Conservation (phyloP, 2,888 invertebrate genomes). For the Agrilus mali region DNA sequence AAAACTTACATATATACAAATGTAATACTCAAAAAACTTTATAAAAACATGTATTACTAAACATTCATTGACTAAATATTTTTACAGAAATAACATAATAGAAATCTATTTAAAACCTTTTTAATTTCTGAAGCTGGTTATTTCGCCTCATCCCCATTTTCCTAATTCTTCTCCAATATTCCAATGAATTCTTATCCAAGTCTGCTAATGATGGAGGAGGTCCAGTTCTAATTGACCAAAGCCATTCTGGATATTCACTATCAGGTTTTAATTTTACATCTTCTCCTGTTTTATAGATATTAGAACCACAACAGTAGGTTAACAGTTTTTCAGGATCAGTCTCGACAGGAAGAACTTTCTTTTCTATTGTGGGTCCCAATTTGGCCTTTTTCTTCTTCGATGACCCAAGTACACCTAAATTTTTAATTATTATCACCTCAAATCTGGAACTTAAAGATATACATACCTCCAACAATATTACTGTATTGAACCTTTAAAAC, state of each 20-base stretch:
- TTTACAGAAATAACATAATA: too few species aligned
- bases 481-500: too few species aligned
- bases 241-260: constrained; percentile 83
- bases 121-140: constrained; percentile 47
- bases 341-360: constrained; percentile 69
- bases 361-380: constrained; percentile 50
- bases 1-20: too few species aligned
- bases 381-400: constrained; percentile 48
- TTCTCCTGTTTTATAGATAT: constrained; percentile 66
- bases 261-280: constrained; percentile 67
- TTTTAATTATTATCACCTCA: too few species aligned
- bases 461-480: background rate
- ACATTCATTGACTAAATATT: too few species aligned
- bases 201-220: constrained; percentile 53
- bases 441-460: background rate
- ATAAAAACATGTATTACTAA: too few species aligned
- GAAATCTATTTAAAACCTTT: constrained; percentile 39
- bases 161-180: constrained; percentile 70
- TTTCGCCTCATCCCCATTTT: constrained; percentile 50
- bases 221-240: constrained; percentile 65
- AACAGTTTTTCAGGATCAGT: constrained; percentile 67
- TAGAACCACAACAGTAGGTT: constrained; percentile 72
- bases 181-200: constrained; percentile 62
- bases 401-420: constrained; percentile 29
- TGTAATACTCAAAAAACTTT: too few species aligned